Evolutionary conservation across 2,113 vertebrate genomes (phyloP).

Genomic region (Pseudonaja textilis): DNA sequence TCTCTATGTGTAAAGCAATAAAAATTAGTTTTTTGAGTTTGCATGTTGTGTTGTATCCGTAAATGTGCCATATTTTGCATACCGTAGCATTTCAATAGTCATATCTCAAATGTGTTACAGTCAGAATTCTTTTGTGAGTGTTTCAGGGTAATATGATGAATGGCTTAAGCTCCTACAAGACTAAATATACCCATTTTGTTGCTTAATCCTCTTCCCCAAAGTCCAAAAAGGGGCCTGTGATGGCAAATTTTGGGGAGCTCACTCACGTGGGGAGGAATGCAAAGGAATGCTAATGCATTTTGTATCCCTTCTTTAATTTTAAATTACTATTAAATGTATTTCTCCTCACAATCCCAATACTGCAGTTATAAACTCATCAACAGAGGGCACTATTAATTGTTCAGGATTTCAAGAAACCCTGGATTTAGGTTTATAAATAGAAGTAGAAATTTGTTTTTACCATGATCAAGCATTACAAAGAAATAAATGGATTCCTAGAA

Average conservation of each 20-base stretch:
- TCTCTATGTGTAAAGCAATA: not conserved
- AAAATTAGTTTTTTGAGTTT: not conserved
- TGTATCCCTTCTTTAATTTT: not conserved
- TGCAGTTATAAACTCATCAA: not conserved
- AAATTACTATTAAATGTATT: not conserved
- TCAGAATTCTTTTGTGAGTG: not conserved
- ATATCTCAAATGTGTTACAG: not conserved
- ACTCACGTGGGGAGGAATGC: not conserved
- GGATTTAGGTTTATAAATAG: not conserved
- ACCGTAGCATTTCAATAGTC: not conserved
- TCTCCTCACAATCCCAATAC: fast-evolving
- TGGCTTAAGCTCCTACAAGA: not conserved
- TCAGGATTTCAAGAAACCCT: not conserved
- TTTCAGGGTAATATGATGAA: not conserved
- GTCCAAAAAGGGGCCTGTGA: not conserved
- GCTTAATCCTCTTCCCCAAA: not conserved
- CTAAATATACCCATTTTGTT: not conserved
- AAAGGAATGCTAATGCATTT: not conserved
- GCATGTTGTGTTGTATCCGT: not conserved
- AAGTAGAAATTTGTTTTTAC: not conserved
- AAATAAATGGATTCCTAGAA: not conserved
- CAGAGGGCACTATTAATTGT: not conserved
- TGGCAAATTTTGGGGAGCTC: not conserved
- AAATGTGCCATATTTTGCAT: not conserved
- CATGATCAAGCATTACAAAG: not conserved